A percentile compares a stretch with the other conserved stretches of the same genome.
These are phyloP conservation scores for Orchestes rusci DNA, from an alignment of 2,888 invertebrate genomes.

Conservation along the genomic window DNA sequence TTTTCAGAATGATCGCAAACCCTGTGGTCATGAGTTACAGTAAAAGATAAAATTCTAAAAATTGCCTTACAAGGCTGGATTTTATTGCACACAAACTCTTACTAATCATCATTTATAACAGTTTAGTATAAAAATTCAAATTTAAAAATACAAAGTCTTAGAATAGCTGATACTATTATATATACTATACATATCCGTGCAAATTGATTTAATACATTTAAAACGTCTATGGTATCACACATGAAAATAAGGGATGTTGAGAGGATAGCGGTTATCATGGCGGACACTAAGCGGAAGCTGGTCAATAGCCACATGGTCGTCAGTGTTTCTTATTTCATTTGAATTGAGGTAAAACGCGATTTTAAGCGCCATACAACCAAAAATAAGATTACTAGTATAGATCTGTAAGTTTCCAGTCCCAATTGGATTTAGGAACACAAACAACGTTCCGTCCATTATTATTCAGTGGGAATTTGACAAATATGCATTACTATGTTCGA, in stretches of 20 bases:
- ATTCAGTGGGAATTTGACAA: too few relatives aligned
- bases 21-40: conserved; percentile 32
- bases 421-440: background rate
- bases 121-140: conserved; percentile 49
- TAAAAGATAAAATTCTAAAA: conserved; percentile 42
- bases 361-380: too few relatives aligned
- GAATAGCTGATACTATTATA: conserved; percentile 46
- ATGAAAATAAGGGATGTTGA: conserved; percentile 36
- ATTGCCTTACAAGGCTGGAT: conserved; percentile 33
- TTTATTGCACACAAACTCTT: conserved; percentile 46
- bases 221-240: conserved; percentile 45
- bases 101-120: conserved; percentile 46
- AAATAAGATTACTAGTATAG: conserved; percentile 3
- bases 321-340: conserved; percentile 21
- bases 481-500: too few relatives aligned
- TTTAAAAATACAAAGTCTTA: conserved; percentile 48
- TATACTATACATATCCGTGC: conserved; percentile 46
- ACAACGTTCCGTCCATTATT: too few relatives aligned
- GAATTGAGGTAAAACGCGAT: too few relatives aligned
- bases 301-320: conserved; percentile 25
- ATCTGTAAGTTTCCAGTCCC: background rate
- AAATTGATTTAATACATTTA: conserved; percentile 43
- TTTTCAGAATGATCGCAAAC: conserved; percentile 9
- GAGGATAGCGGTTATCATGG: conserved; percentile 36
- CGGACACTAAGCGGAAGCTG: conserved; percentile 33